Evolutionary conservation across 35 echinoderm and acorn worm genomes (phyloP), one percentile per base, ranked within the genome.

Genomic region (Patiria miniata): DNA sequence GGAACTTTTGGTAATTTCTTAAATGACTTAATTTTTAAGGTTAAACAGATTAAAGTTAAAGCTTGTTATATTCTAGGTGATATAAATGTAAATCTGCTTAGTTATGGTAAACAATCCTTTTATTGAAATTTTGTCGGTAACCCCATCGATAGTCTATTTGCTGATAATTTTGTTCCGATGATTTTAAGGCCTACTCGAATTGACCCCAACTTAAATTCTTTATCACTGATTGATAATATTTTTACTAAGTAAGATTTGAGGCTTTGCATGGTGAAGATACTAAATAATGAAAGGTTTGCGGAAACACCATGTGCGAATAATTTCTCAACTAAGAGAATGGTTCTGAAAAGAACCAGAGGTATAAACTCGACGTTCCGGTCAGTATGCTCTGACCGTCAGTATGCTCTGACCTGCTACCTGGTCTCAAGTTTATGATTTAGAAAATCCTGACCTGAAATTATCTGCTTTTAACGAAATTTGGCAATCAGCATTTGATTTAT

Each of bases 11-110:
- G 4, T 17, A 1, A 17, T 57, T 57, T 1, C 0, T 57, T 57
- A 1, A 57, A 57, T 57, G 53, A 57, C n/a, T 57, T 57, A 57
- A 4, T 0, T 4, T 4, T 57, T 17, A 57, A 57, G 0, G 53
- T 57, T 57, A 57, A 57, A 57, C 54, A 18, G 15, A n/a, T 57
- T 57, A 57, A 1, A n/a, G n/a, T n/a, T n/a, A n/a, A n/a, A n/a
- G n/a, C n/a, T n/a, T n/a, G n/a, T n/a, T n/a, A n/a, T n/a, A 57
- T 57, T 57, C 22, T 57, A 57, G 54, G 54, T n/a, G 54, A 57
- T 57, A 57, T 4, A 57, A 57, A 4, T 57, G 8, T 57, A 18
- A 57, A 57, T 57, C 54, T 57, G 1, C 54, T 57, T 57, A 57
- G 22, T 8, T 57, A 57, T 57, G 54, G 54, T 14, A 57, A n/a